Conservation (phyloP, 2,888 invertebrate genomes). For the Stomorhina lunata region DNA sequence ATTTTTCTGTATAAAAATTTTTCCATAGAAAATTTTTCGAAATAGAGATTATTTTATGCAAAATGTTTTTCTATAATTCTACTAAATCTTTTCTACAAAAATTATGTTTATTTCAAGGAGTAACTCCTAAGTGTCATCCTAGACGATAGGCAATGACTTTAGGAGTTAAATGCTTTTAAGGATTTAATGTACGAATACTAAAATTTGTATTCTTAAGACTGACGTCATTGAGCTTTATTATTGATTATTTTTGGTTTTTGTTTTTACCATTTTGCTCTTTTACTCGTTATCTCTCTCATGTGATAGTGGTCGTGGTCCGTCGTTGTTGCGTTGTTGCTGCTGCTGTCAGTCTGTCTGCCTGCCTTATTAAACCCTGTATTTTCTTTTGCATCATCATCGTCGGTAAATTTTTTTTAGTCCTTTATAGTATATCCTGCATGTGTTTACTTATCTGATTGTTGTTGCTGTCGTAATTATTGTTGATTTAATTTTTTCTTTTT, state of each 20-base stretch:
- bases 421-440: conserved; percentile 29
- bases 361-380: background rate
- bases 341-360: conserved; percentile 2
- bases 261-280: background rate
- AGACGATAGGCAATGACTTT: too few relatives aligned
- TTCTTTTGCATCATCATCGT: conserved; percentile 9
- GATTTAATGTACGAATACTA: too few relatives aligned
- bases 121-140: too few relatives aligned
- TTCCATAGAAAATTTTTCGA: too few relatives aligned
- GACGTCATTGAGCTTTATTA: conserved; percentile 78
- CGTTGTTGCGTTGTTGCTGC: conserved; percentile 24
- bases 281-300: background rate
- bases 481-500: background rate
- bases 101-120: too few relatives aligned
- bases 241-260: conserved; percentile 71
- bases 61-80: too few relatives aligned
- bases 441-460: background rate
- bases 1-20: too few relatives aligned
- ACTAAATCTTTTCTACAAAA: too few relatives aligned
- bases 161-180: too few relatives aligned
- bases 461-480: background rate
- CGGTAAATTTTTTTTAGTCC: background rate
- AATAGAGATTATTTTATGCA: too few relatives aligned
- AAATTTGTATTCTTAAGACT: conserved; percentile 68
- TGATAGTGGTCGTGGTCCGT: too few relatives aligned